Evolutionary conservation across 2,113 vertebrate genomes (phyloP), one percentile per base, ranked within the genome.

Genomic region (Sinocyclocheilus anophthalmus): DNA sequence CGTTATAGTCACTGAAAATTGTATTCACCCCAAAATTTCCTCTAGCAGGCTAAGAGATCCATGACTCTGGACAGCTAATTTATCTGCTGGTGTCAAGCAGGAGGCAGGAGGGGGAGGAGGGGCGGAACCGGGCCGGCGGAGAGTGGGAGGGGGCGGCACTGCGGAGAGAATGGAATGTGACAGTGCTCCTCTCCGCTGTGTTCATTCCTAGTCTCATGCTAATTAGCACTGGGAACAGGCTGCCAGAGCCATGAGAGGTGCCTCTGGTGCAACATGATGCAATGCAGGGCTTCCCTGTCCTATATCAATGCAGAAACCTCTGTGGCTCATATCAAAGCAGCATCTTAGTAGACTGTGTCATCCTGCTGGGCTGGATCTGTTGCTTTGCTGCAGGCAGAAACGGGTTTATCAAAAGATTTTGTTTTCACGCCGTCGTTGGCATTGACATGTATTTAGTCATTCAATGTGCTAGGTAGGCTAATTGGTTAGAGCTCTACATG

Each of bases 211-310:
- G 88, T 73, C 86, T 91, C 90, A 90, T 92, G 91, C 92, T 95
- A 92, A 95, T 94, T 93, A 95, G 92, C 92, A 91, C 93, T 88
- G 87, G 88, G 90, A 90, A 88, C 83, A 86, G 87, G 84, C 89
- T 81, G 53, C 84, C 89, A 76, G 53, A 87, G 76, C 39, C 78
- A 77, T 12, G 30, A 67, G 22, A 70, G 81, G 55, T 55, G 81
- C 85, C 83, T 67, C 53, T 85, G 73, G 85, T 85, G 76, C 39
- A 39, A 67, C 55, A 65, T 83, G 63, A 87, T 48, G 78, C 79
- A 85, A 85, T 30, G n/a, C 69, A 81, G 81, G 81, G 76, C 88
- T 90, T 91, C 87, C 39, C 53, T 55, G 82, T 65, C 39, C 55
- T 50, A 84, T 57, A 69, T 37, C 55, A 55, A 73, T 53, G 67